Conservation (phyloP, 2,888 invertebrate genomes). For the Fragum sueziense region DNA sequence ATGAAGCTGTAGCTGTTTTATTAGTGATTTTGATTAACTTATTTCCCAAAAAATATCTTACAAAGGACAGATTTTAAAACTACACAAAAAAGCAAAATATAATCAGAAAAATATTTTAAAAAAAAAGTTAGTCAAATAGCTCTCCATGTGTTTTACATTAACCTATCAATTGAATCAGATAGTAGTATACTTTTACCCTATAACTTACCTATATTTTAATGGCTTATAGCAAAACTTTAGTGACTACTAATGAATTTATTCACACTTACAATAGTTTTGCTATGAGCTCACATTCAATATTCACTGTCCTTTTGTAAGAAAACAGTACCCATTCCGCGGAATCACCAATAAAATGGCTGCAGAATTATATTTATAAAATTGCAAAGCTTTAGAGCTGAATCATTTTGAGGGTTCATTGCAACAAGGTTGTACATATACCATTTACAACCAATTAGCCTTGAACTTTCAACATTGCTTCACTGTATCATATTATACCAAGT, state of each 20-base stretch:
- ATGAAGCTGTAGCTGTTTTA: not conserved
- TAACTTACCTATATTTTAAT: no score
- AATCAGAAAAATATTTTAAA: no score
- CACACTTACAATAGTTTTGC: no score
- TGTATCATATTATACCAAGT: conserved; percentile 17
- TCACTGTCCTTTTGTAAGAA: conserved; percentile 1
- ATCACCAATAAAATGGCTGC: not conserved
- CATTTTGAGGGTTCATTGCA: not conserved
- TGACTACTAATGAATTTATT: no score
- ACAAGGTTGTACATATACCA: not conserved
- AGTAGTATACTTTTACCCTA: no score
- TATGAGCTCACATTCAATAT: no score
- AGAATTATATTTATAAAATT: not conserved
- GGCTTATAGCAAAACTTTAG: no score
- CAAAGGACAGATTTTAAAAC: not conserved
- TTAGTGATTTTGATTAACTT: conserved; percentile 14
- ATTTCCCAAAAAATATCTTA: not conserved
- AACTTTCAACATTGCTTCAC: not conserved
- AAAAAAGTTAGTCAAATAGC: no score
- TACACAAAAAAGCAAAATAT: not conserved
- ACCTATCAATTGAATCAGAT: no score
- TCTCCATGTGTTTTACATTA: no score
- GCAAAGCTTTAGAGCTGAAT: conserved; percentile 7
- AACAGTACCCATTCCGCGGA: not conserved
- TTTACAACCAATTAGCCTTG: not conserved